Conservation (phyloP, 2,797 vertebrate genomes). For the Sphaeramia orbicularis region DNA sequence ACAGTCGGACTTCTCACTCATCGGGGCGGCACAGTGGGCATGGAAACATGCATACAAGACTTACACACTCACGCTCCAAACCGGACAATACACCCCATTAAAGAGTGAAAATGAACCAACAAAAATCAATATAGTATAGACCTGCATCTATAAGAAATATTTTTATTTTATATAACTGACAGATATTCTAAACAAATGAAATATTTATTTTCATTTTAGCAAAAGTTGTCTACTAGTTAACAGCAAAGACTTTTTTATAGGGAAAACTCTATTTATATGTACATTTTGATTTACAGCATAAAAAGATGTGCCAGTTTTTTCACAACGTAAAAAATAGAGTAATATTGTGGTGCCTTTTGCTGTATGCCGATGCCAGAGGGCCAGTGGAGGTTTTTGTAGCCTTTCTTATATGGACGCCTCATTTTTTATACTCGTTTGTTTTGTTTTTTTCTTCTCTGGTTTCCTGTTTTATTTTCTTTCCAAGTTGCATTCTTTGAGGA, state of each 20-base stretch:
- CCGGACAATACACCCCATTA: constrained; percentile 92
- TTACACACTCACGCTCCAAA: constrained; percentile 88
- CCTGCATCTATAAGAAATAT: constrained; percentile 94
- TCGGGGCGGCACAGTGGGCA: constrained; percentile 88
- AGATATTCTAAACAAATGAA: constrained; percentile 99
- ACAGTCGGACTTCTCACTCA: constrained; percentile 95
- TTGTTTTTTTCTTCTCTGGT: constrained; percentile 77
- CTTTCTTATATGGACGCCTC: constrained; percentile 93
- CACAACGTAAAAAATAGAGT: constrained; percentile 98
- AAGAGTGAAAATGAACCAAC: constrained; percentile 78
- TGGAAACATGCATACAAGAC: constrained; percentile 89
- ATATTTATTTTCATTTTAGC: constrained; percentile 99
- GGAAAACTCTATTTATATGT: constrained; percentile 99
- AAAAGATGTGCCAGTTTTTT: constrained; percentile 98
- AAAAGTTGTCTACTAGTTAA: constrained; percentile 99
- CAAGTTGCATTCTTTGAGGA: constrained; percentile 83
- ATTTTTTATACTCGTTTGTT: constrained; percentile 89
- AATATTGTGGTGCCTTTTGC: constrained; percentile 99
- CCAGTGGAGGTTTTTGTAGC: constrained; percentile 95
- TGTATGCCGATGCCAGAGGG: constrained; percentile 96
- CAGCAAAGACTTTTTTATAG: constrained; percentile 99
- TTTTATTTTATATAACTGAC: constrained; percentile 99
- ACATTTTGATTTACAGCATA: constrained; percentile 99
- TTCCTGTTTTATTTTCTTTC: constrained; percentile 77
- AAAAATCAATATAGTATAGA: constrained; percentile 88